phyloP scores from a whole-genome alignment of 2,113 vertebrate species.

The Chroicocephalus ridibundus region DNA sequence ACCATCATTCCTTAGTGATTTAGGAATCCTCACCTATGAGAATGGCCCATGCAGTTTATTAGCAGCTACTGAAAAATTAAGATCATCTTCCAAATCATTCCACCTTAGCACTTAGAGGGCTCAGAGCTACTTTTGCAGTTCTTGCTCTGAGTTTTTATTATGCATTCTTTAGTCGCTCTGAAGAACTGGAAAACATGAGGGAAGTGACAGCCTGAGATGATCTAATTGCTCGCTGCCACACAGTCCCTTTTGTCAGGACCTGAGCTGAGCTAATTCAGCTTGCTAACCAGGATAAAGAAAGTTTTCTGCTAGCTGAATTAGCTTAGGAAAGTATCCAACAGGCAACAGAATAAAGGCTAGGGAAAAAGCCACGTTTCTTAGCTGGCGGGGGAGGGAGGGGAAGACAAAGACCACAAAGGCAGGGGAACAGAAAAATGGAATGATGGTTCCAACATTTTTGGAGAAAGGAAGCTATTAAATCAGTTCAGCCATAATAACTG shows the following conservation, averaged over 20 bases:
- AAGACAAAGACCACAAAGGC: neutral
- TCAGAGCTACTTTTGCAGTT: neutral
- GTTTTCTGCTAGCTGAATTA: neutral
- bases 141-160: neutral
- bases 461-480: neutral
- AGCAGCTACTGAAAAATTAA: neutral
- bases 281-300: neutral
- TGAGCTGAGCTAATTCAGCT: neutral
- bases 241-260: neutral
- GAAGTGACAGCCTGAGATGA: neutral
- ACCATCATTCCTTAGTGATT: neutral
- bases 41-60: neutral
- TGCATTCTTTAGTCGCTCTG: neutral
- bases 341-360: neutral
- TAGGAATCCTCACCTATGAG: neutral
- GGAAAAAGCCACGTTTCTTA: neutral
- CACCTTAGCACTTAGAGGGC: neutral
- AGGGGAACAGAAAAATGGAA: neutral
- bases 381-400: accelerated
- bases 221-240: neutral
- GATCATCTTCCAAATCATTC: neutral
- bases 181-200: neutral
- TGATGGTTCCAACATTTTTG: neutral
- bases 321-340: neutral
- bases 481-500: neutral